Evolutionary conservation across 2,113 vertebrate species (phyloP), one percentile per base, ranked within the genome.

Genomic region (Chloebia gouldiae): DNA sequence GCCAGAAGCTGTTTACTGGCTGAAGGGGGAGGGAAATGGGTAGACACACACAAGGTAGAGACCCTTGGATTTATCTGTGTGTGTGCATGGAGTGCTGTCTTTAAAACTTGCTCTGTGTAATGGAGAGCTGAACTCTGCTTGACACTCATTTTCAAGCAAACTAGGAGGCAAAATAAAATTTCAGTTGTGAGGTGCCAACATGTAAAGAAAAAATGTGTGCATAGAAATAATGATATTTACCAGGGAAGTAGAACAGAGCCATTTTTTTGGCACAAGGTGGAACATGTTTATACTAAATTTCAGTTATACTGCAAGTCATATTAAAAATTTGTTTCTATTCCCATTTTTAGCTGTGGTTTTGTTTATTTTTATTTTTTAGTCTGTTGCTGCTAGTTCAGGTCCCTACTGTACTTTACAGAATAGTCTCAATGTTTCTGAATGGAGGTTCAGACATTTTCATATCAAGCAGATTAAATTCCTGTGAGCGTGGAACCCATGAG

Each of bases 1-100:
- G 86, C 65, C 92, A 96, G 92, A 96, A 96, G 93, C 82, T 97
- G 95, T 94, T 97, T 96, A 95, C 86, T 39, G 59, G 35, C 25
- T 79, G 88, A 69, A 75, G 80, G 82, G 77, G 80, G 88, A 83
- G 83, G 86, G 69, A 71, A 81, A 53, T 2, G 25, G 64, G 28
- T 84, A n/a, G n/a, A n/a, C n/a, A n/a, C n/a, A n/a, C n/a, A n/a
- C n/a, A 73, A 94, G 76, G 82, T 72, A 65, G 57, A 86, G 31
- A 65, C 61, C 39, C 45, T 40, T 0, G 23, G 13, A 39, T 90
- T 88, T 68, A 75, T 95, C 69, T 88, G 56, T 70, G 45, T 33
- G 24, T 51, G 47, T 69, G 18, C 3, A 3, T 35, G 19, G 61
- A 30, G 30, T 13, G 1, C 11, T 31, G 54, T 47, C 54, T 75